These are phyloP conservation scores for Cercocebus atys DNA, from an alignment of 2,113 vertebrate genomes.

Conservation along the genomic window DNA sequence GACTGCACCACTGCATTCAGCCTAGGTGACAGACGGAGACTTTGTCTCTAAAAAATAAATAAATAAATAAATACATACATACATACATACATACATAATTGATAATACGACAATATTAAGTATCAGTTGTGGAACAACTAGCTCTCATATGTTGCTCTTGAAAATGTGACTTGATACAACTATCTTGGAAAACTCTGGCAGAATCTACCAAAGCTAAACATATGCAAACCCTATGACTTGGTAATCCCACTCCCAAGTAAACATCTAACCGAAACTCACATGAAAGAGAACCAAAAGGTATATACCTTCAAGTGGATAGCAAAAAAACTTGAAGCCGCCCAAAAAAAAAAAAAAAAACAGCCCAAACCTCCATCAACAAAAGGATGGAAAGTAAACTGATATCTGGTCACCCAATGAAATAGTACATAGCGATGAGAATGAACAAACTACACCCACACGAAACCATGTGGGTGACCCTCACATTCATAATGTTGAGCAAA, in stretches of 20 bases:
- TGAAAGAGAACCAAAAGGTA: background rate
- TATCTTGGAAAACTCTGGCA: background rate
- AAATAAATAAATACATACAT: too few relatives aligned
- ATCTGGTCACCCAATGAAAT: background rate
- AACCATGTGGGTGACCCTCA: background rate
- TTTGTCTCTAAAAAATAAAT: too few relatives aligned
- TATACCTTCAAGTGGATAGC: background rate
- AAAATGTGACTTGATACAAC: background rate
- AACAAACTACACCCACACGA: background rate
- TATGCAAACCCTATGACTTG: background rate
- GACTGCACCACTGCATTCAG: too few relatives aligned
- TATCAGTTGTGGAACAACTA: background rate
- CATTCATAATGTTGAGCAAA: background rate
- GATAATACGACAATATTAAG: background rate
- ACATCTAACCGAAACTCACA: background rate
- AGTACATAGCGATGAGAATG: background rate
- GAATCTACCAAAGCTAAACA: background rate
- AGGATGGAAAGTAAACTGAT: background rate
- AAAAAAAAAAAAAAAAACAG: background rate
- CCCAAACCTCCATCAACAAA: background rate
- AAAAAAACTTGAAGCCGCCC: background rate
- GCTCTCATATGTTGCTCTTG: background rate
- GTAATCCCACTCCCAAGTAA: background rate
- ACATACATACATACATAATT: background rate
- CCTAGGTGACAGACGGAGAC: too few relatives aligned